phyloP scores from a whole-genome alignment of 2,888 invertebrate genomes.

The Agrenia bidenticulata region DNA sequence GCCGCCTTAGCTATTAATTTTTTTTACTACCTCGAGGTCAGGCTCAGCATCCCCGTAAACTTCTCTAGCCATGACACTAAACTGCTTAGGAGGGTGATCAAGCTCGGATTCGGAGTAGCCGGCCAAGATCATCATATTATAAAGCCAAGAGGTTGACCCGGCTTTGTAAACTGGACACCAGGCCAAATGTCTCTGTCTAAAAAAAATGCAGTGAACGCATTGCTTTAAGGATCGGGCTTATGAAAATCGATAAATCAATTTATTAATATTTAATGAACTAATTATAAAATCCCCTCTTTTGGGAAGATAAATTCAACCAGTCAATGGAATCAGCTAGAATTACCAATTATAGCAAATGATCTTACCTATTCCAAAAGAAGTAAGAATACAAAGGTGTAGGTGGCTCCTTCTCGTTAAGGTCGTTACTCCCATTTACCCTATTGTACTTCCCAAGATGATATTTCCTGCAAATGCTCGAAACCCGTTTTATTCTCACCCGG shows the following conservation, averaged over 20 bases:
- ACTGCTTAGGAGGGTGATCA: constrained; percentile 54
- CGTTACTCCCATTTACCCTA: constrained; percentile 42
- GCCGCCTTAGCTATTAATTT: too few species aligned
- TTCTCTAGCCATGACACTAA: constrained; percentile 55
- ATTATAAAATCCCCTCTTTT: too few species aligned
- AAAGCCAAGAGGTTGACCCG: constrained; percentile 89
- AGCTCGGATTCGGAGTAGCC: constrained; percentile 62
- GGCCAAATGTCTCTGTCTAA: constrained; percentile 62
- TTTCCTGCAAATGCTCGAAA: constrained; percentile 56
- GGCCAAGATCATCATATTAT: constrained; percentile 82
- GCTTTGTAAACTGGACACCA: constrained; percentile 80
- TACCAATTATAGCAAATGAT: neutral
- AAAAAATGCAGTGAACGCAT: too few species aligned
- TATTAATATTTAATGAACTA: too few species aligned
- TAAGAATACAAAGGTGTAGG: constrained; percentile 59
- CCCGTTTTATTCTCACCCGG: constrained; percentile 55
- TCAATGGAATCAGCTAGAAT: neutral
- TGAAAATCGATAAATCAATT: too few species aligned
- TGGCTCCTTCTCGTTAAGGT: constrained; percentile 56
- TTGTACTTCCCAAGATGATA: constrained; percentile 57
- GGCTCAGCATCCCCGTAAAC: constrained; percentile 57
- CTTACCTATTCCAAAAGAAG: constrained; percentile 58
- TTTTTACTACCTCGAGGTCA: too few species aligned
- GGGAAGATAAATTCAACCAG: too few species aligned
- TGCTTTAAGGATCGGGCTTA: too few species aligned